A percentile compares a stretch with the other conserved stretches of the same genome.
Conservation (phyloP, 2,113 vertebrate genomes). For the Theropithecus gelada region DNA sequence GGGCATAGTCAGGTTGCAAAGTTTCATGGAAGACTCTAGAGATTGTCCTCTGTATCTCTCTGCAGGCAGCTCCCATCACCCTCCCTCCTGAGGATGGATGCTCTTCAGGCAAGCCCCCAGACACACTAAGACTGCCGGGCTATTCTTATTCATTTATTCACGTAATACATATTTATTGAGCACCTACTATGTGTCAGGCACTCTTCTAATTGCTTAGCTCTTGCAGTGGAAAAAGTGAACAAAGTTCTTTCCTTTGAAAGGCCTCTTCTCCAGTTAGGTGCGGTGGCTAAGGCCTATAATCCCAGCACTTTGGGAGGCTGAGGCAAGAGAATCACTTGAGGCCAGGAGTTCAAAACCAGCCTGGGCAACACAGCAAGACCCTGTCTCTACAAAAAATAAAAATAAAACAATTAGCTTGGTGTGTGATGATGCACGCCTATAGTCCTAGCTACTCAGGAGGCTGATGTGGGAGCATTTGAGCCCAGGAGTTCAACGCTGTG, state of each 20-base stretch:
- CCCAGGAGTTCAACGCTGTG: no score
- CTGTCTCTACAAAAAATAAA: no score
- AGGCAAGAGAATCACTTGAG: no score
- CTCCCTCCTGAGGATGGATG: not conserved
- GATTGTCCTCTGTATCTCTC: not conserved
- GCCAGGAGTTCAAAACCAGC: no score
- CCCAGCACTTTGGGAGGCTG: no score
- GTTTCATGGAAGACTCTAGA: not conserved
- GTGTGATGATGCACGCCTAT: no score
- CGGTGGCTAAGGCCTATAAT: no score
- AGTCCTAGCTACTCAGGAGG: no score
- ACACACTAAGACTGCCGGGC: not conserved
- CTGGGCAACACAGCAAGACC: no score
- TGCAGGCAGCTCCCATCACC: not conserved
- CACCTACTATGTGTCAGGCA: not conserved
- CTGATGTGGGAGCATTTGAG: no score
- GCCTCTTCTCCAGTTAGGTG: not conserved
- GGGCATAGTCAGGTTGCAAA: not conserved
- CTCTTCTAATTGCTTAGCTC: not conserved
- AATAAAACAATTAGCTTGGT: no score
- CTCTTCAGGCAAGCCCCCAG: not conserved
- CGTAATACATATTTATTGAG: not conserved
- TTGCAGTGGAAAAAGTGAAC: not conserved
- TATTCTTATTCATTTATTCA: not conserved
- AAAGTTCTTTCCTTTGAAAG: not conserved